Base-by-base conservation (phyloP, 2,113 vertebrate genomes). In the Pseudonaja textilis region DNA sequence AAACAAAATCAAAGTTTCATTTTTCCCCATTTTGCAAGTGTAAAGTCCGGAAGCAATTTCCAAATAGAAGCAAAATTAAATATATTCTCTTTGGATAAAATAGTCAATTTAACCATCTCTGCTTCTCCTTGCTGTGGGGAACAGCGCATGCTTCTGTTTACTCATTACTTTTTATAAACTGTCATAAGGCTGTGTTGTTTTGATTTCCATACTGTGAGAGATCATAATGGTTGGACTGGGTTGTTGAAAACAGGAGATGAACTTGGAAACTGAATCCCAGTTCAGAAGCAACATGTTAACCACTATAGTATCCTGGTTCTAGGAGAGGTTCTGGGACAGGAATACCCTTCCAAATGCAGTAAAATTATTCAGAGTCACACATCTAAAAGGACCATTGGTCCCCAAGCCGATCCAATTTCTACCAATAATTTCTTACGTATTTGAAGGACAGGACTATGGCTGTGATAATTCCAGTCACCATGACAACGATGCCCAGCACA, bases 361-460 rank as follows among this genome's bases (percentile, higher is more conserved):
- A 10, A 7, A 23, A 69, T n/a, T 34, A 69, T 69, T 69, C 29
- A 34, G 29, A 69, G 64, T 69, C 64, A 34, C 5, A n/a, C 29
- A 14, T 34, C 64, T 74, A 39, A 39, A 81, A 81, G 18, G 69
- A 20, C 16, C 7, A 39, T 11, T 39, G 47, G 29, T 3, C 22
- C 50, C 85, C 61, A 89, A 10, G 2, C 50, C 50, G 14, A 39
- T 10, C 12, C 10, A 2, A 2, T 22, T 89, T 87, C 47, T 23
- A 45, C 47, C 11, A 22, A 61, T 29, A 55, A 3, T 9, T 1
- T 96, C 99, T 99, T 96, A 99, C 99, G 0, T 99, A 99, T 97
- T 98, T 97, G 97, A 99, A 99, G 94, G 98, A 96, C 69, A 99
- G 98, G 87, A 99, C 98, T 0, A 99, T 97, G 88, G 97, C 97